Evolutionary conservation across 2,113 vertebrate genomes (phyloP).

Genomic region (Oreocharis arfaki): DNA sequence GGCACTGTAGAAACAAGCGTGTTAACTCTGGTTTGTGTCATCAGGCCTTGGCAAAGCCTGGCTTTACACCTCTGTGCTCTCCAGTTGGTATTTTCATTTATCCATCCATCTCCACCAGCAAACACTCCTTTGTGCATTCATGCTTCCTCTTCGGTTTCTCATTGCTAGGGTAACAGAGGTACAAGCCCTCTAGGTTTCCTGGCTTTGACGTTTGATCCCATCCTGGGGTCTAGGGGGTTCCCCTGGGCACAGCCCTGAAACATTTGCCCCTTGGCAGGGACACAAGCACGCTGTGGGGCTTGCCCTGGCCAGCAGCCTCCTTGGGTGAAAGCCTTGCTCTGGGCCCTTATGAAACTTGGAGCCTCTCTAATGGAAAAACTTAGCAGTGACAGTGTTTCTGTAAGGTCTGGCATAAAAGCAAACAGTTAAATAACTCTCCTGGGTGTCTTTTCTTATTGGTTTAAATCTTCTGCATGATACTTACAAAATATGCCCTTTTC

Average conservation of each 20-base stretch:
- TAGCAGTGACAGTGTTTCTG: background rate
- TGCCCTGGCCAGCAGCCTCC: background rate
- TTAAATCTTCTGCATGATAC: background rate
- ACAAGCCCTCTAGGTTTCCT: background rate
- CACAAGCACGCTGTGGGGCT: background rate
- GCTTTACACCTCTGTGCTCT: background rate
- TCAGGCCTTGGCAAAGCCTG: background rate
- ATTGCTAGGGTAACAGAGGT: background rate
- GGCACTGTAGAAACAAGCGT: background rate
- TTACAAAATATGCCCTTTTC: conserved; percentile 28
- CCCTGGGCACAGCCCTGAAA: background rate
- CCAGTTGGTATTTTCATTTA: background rate
- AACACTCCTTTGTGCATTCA: background rate
- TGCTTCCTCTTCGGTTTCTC: background rate
- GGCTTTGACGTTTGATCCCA: background rate
- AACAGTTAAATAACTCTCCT: background rate
- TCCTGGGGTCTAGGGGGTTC: background rate
- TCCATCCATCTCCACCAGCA: background rate
- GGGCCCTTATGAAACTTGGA: background rate
- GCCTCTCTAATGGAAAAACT: background rate
- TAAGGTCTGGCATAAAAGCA: background rate
- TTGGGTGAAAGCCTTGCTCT: background rate
- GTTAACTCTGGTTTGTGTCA: background rate
- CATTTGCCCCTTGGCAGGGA: background rate
- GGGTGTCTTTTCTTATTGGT: background rate